Evolutionary conservation across 1,140 invertebrate genomes (phyloP), one percentile per base, ranked within the genome.

Genomic region (Pseudoatta argentina): DNA sequence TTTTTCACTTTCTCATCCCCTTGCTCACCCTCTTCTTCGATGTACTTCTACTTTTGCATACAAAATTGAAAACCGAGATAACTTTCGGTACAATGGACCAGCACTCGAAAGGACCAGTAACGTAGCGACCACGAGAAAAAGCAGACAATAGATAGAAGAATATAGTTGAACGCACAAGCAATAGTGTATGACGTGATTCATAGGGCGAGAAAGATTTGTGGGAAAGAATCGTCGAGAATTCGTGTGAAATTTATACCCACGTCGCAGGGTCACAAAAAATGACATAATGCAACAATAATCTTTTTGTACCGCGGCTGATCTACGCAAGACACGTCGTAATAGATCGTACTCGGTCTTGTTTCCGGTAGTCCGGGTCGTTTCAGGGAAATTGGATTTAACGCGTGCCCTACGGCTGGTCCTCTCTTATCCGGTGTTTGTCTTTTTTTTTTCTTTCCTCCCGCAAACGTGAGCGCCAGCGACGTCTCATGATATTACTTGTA

Each of bases 321-420:
- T 53, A 57, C 21, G 71, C 30, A 81, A 82, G 55, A 59, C 21
- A n/a, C 63, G 24, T 27, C 27, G 77, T 55, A 88, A 79, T 69
- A 51, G 59, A 64, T 88, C 67, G 81, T 57, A 30, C 55, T 27
- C 72, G 53, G 71, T 63, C 75, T 55, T 44, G 85, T 73, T 78
- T 85, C 73, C 61, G 66, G 18, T 66, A 53, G n/a, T 87, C 72
- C 78, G 71, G 30, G 30, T 72, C 53, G 21, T 82, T 72, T n/a
- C 34, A 18, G 61, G 63, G 73, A 89, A 89, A 89, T 89, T 88
- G 87, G 71, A 88, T 82, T 66, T 63, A 34, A 57, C 63, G 44
- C 21, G 66, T 83, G 44, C 44, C 86, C 53, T 44, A 53, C n/a
- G 51, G 14, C 16, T 55, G 18, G 57, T 24, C 51, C n/a, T 30